Base-by-base conservation (phyloP, 2,113 vertebrate genomes). In the Butastur rufipennis region DNA sequence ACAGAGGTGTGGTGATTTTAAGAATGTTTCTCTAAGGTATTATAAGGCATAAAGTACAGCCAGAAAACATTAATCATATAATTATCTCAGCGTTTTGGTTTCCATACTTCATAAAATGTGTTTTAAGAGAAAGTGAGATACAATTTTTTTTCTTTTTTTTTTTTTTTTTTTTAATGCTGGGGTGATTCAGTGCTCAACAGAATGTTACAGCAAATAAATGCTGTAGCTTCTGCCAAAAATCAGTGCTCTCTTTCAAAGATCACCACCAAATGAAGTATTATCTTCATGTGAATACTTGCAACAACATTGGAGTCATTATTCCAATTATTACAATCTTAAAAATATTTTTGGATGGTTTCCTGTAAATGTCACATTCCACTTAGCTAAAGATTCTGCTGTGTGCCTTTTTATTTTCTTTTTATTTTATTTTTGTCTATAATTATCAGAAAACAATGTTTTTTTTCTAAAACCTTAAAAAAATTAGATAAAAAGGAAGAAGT, bases 21-120 rank as follows among this genome's bases (percentile, higher is more conserved):
- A 96, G 84, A 94, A 85, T 66, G 27, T 40, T 81, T 93, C 94
- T 90, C 78, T 74, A 68, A 88, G 74, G 88, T 59, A 95, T 82
- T 93, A 61, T n/a, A 65, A 93, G 42, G 32, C 67, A 89, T 34
- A 93, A 96, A 84, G 52, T 77, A 61, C 75, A 92, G 86, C 95
- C 94, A 97, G 95, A 77, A 97, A 94, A 17, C 47, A 74, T 95
- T 75, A 20, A 93, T 97, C 73, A 66, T 75, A 23, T 63, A 93
- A 97, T 97, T 97, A 90, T 89, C 45, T 95, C 90, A 95, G 22
- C 68, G 34, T 50, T 96, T 86, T 81, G 17, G 38, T 74, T 93
- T 94, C 80, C 56, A 87, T 90, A 40, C 70, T 95, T 86, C 91
- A 75, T 87, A 71, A 86, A 95, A 82, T 48, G 31, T 80, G 42